Conservation (phyloP, 2,888 invertebrate species). For the Limnephilus auricula region DNA sequence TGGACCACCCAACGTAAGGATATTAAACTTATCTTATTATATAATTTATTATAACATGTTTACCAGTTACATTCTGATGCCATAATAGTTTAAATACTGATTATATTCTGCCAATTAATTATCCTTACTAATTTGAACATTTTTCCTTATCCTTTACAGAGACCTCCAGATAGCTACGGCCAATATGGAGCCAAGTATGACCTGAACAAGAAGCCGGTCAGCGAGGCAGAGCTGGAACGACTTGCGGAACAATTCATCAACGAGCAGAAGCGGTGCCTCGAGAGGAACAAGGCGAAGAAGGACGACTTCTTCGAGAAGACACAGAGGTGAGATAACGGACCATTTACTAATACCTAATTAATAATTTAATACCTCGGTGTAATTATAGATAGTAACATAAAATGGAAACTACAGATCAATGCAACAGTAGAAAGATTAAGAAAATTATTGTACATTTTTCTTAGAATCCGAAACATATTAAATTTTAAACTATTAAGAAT, state of each 20-base stretch:
- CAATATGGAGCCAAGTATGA: not conserved
- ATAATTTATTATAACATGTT: too few species aligned
- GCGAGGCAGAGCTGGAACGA: constrained; percentile 60
- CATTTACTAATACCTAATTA: not conserved
- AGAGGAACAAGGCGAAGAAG: constrained; percentile 53
- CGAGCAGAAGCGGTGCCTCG: constrained; percentile 61
- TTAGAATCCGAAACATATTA: too few species aligned
- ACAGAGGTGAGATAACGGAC: constrained; percentile 53
- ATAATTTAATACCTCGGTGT: too few species aligned
- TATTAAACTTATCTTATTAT: not conserved
- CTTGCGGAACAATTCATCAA: constrained; percentile 64
- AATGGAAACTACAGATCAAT: too few species aligned
- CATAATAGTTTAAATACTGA: not conserved
- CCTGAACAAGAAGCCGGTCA: constrained; percentile 43
- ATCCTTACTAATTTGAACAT: not conserved
- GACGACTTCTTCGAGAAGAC: constrained; percentile 65
- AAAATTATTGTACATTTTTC: too few species aligned
- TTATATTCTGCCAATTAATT: not conserved
- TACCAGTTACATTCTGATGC: too few species aligned
- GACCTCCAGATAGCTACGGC: constrained; percentile 6
- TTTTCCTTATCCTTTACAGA: constrained; percentile 18
- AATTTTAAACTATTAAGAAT: too few species aligned
- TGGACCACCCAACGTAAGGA: constrained; percentile 2
- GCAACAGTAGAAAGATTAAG: too few species aligned
- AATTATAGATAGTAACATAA: too few species aligned